Evolutionary conservation across 2,797 vertebrate species (phyloP), one percentile per base, ranked within the genome.

Genomic region (Corythornis leucogaster): DNA sequence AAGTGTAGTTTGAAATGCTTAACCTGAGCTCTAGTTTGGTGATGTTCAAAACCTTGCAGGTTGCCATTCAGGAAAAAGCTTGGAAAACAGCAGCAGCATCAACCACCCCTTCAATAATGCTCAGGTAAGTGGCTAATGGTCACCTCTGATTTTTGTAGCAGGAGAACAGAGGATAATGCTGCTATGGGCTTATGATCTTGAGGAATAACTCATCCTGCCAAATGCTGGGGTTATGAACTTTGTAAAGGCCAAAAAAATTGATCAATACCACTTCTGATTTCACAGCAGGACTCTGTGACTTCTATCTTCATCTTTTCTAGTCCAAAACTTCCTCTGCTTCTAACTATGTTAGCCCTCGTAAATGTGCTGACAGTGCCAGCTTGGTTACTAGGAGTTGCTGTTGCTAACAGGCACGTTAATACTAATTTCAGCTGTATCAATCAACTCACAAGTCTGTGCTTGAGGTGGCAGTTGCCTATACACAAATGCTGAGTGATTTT

Each of bases 341-440:
- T 5, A 1, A 1, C 26, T 24, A 1, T 0, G 1, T 1, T 11
- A 5, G 13, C 48, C 31, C 40, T 3, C 21, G 33, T 35, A 9
- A 17, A 15, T 2, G 11, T 3, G 38, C 66, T n/a, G 51, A 25
- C 7, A 43, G 4, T 8, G 13, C 22, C 12, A 7, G 55, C 43
- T 35, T 33, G 51, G 45, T 22, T 80, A 8, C 8, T 0, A 22
- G 64, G 22, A 59, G 68, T 11, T 82, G 31, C 69, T 58, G 5
- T 14, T 12, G 2, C 26, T 46, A 74, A 4, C 4, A n/a, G n/a
- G 5, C 24, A 5, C 8, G 11, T 40, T 12, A 28, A 71, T 59
- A 8, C n/a, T 35, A 22, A 30, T 61, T 73, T 30, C 64, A 46
- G 38, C 46, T 45, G 11, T 33, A 45, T 7, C 30, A 30, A 40